Evolutionary conservation across 2,113 vertebrate species (phyloP).

Genomic region (Platysteira castanea): DNA sequence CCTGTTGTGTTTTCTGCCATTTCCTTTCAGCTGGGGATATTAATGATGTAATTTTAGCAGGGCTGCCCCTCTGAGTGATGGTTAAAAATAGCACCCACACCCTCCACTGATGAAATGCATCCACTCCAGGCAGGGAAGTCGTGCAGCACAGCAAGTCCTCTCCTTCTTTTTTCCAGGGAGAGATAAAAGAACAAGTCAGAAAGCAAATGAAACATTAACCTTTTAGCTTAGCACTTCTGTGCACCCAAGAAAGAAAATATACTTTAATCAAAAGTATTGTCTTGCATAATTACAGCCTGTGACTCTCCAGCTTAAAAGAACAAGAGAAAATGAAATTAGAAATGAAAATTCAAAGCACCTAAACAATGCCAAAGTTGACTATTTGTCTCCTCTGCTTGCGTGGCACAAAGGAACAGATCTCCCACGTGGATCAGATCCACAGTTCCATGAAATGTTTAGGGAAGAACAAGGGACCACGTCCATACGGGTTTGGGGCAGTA

Average conservation of each 20-base stretch:
- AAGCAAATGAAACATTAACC: not conserved
- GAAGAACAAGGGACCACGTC: not conserved
- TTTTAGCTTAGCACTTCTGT: not conserved
- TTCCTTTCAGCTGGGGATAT: slow-evolving; percentile 54
- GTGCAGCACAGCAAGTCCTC: slow-evolving; percentile 27
- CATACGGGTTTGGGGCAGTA: rapidly evolving
- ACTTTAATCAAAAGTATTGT: not conserved
- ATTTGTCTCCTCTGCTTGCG: not conserved
- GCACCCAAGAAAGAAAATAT: not conserved
- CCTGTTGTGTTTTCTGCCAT: not conserved
- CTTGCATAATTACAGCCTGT: not conserved
- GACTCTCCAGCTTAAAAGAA: not conserved
- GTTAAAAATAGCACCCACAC: slow-evolving; percentile 60
- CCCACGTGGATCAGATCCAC: not conserved
- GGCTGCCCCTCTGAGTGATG: slow-evolving; percentile 46
- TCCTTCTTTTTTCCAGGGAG: not conserved
- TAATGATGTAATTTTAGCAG: slow-evolving; percentile 71
- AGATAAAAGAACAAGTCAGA: not conserved
- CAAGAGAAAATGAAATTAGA: not conserved
- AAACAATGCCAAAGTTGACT: not conserved
- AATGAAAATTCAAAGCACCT: not conserved
- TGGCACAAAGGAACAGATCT: not conserved
- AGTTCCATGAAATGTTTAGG: not conserved
- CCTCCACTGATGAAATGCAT: slow-evolving; percentile 69
- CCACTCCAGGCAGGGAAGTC: slow-evolving; percentile 60